phyloP scores from a whole-genome alignment of 2,888 invertebrate genomes.

The Camponotus fellah region DNA sequence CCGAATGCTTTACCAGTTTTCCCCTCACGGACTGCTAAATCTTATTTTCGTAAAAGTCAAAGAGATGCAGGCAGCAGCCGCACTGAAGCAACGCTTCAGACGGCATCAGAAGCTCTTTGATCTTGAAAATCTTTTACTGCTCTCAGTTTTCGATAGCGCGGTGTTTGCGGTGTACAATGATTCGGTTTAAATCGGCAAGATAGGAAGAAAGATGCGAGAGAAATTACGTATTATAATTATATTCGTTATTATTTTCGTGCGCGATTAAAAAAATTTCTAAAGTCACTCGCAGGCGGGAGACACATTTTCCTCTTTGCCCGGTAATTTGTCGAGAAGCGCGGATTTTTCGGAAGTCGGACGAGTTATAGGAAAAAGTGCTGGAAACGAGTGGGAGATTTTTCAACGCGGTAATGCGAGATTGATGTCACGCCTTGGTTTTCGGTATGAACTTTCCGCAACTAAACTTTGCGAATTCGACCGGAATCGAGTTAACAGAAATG shows the following conservation, averaged over 20 bases:
- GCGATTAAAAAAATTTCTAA: background rate
- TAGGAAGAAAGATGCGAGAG: background rate
- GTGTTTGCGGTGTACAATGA: background rate
- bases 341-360: background rate
- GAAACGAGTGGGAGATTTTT: slow-evolving; percentile 29
- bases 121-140: slow-evolving; percentile 41
- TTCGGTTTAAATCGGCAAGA: background rate
- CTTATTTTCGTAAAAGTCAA: slow-evolving; percentile 53
- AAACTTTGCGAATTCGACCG: slow-evolving; percentile 33
- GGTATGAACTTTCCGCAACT: slow-evolving; percentile 36
- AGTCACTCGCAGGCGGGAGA: background rate
- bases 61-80: slow-evolving; percentile 42
- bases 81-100: slow-evolving; percentile 44
- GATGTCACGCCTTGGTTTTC: slow-evolving; percentile 22
- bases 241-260: background rate
- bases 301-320: background rate
- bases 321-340: slow-evolving; percentile 10
- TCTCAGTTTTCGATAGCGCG: slow-evolving; percentile 5
- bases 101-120: slow-evolving; percentile 36
- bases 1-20: slow-evolving; percentile 32
- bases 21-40: slow-evolving; percentile 36
- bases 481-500: slow-evolving; percentile 46
- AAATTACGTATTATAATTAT: background rate
- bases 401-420: slow-evolving; percentile 46
- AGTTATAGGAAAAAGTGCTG: background rate